These are phyloP conservation scores for Petrocephalus schoutedeni DNA, from an alignment of 2,797 vertebrate genomes.

Conservation along the genomic window DNA sequence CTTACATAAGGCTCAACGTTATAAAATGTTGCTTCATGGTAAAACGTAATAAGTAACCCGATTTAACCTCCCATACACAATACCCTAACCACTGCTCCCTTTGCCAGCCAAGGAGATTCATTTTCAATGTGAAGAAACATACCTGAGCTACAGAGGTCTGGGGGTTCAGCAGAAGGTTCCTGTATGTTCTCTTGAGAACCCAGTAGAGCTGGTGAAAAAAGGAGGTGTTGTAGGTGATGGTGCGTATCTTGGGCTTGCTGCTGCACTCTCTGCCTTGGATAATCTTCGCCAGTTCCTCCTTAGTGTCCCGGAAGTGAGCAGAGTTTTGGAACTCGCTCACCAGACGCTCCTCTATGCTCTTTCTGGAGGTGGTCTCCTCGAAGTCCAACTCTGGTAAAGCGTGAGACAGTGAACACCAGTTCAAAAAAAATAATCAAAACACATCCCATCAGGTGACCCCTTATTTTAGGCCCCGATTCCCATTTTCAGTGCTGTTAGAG, in stretches of 20 bases:
- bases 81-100: background rate
- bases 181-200: conserved; percentile 78
- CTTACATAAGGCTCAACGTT: background rate
- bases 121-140: background rate
- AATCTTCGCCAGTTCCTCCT: conserved; percentile 63
- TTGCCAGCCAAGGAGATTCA: background rate
- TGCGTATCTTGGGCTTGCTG: conserved; percentile 38
- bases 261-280: conserved; percentile 44
- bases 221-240: conserved; percentile 73
- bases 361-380: conserved; percentile 42
- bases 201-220: conserved; percentile 82
- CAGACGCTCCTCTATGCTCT: conserved; percentile 65
- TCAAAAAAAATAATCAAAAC: background rate
- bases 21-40: background rate
- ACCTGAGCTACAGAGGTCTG: conserved; percentile 20
- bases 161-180: conserved; percentile 68
- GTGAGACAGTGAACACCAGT: background rate
- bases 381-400: conserved; percentile 47
- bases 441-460: background rate
- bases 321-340: conserved; percentile 69
- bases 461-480: background rate
- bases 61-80: background rate
- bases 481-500: background rate
- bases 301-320: conserved; percentile 58
- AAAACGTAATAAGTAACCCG: background rate